phyloP scores from a whole-genome alignment of 1,140 invertebrate species.

The Arion vulgaris region DNA sequence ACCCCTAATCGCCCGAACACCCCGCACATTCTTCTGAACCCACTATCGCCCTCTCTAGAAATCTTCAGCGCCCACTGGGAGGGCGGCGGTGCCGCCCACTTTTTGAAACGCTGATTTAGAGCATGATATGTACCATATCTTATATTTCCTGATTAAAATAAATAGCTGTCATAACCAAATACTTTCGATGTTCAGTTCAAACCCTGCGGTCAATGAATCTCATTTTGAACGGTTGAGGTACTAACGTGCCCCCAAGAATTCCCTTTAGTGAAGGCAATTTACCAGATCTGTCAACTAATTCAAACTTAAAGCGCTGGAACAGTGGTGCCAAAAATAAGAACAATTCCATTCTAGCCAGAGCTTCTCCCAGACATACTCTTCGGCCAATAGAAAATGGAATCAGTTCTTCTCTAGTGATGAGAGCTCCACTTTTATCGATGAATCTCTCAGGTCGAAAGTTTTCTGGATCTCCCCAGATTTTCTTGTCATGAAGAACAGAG shows the following conservation, averaged over 20 bases:
- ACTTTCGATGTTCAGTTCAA: too few relatives aligned
- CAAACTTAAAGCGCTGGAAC: neutral
- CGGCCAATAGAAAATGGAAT: constrained; percentile 1
- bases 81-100: too few relatives aligned
- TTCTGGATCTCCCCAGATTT: constrained; percentile 1
- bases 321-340: neutral
- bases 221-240: neutral
- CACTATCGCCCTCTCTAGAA: too few relatives aligned
- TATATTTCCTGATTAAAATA: too few relatives aligned
- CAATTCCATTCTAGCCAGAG: neutral
- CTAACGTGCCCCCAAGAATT: neutral
- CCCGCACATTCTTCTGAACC: too few relatives aligned
- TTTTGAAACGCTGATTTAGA: too few relatives aligned
- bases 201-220: neutral
- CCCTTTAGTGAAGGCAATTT: neutral
- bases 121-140: too few relatives aligned
- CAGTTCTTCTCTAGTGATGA: neutral
- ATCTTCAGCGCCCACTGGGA: too few relatives aligned
- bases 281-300: neutral
- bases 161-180: too few relatives aligned
- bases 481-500: neutral
- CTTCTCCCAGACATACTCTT: neutral
- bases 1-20: too few relatives aligned
- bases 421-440: neutral
- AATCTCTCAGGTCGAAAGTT: neutral